These are phyloP conservation scores for Cheilosia impressa DNA, from an alignment of 2,888 invertebrate species.

Conservation along the genomic window DNA sequence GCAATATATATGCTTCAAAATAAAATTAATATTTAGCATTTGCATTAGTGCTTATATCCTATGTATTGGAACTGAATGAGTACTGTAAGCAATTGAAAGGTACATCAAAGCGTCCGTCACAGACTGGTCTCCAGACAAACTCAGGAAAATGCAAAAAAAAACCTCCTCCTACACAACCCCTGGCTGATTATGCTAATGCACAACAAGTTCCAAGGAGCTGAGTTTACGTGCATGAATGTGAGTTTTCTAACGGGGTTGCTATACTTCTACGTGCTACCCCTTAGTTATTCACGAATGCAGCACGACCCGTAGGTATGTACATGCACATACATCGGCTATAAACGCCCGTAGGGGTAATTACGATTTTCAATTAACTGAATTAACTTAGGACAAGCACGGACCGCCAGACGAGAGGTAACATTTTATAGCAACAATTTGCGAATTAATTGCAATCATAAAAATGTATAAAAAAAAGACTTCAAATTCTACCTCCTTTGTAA, in stretches of 20 bases:
- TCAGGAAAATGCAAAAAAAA: not conserved
- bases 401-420: constrained; percentile 21
- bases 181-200: constrained; percentile 55
- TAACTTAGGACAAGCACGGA: constrained; percentile 75
- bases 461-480: constrained; percentile 13
- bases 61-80: not conserved
- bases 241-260: constrained; percentile 12
- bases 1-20: no score
- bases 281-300: constrained; percentile 24
- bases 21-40: not conserved
- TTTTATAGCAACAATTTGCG: constrained; percentile 63
- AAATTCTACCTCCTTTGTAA: not conserved
- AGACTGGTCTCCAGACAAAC: constrained; percentile 11
- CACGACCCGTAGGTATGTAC: constrained; percentile 8
- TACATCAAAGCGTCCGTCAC: constrained; percentile 30
- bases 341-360: constrained; percentile 80
- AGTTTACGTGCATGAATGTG: constrained; percentile 27
- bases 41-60: not conserved
- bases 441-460: constrained; percentile 50
- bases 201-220: constrained; percentile 23
- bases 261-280: constrained; percentile 23
- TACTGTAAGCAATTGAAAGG: constrained; percentile 2
- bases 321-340: constrained; percentile 19
- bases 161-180: constrained; percentile 9
- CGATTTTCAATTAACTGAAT: constrained; percentile 83